A percentile compares a stretch with the other conserved stretches of the same genome.
These are phyloP conservation scores for Sorex araneus DNA, from an alignment of 2,113 vertebrate genomes.

Conservation along the genomic window DNA sequence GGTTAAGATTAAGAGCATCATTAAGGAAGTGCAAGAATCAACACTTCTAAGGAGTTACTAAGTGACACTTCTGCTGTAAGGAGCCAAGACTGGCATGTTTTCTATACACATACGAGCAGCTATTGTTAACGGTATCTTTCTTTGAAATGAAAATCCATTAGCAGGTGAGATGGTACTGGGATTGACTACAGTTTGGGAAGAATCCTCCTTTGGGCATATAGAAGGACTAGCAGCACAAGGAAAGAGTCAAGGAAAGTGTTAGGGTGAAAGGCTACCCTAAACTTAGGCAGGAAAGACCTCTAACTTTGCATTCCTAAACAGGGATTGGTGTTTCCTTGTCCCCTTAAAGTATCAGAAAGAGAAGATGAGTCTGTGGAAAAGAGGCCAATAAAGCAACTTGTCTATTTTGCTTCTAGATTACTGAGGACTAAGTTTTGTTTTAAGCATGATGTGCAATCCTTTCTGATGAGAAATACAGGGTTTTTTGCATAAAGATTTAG, in stretches of 20 bases:
- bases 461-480: neutral
- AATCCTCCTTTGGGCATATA: neutral
- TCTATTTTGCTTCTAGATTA: neutral
- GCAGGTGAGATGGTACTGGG: neutral
- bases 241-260: neutral
- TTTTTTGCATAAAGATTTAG: neutral
- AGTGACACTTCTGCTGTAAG: neutral
- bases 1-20: neutral
- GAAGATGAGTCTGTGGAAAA: neutral
- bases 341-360: neutral
- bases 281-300: neutral
- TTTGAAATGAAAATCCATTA: constrained; percentile 11
- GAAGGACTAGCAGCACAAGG: neutral
- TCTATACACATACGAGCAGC: neutral
- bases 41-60: neutral
- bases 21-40: no score
- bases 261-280: neutral
- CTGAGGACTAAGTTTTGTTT: neutral
- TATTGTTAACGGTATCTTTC: constrained; percentile 8
- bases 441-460: no score
- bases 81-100: neutral
- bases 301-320: neutral
- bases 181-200: neutral
- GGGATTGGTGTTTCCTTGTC: neutral
- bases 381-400: neutral